A percentile compares a stretch with the other conserved stretches of the same genome.
These are phyloP conservation scores for Platyrinchus mystaceus DNA, from an alignment of 2,797 vertebrate genomes.

Conservation along the genomic window DNA sequence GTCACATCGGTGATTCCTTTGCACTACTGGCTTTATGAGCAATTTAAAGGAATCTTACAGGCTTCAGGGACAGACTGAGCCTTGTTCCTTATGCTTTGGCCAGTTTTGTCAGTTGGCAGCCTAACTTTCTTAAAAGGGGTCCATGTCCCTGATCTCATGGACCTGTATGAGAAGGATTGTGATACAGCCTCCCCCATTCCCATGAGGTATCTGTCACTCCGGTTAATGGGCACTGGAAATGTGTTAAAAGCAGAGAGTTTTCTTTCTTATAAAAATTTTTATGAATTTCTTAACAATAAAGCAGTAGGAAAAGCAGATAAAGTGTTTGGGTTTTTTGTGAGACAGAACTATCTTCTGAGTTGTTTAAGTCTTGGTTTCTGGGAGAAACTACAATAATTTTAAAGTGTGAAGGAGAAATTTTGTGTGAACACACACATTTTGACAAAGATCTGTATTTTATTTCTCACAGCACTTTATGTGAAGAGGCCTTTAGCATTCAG, in stretches of 20 bases:
- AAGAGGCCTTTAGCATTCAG: not conserved
- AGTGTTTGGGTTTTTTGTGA: accelerated
- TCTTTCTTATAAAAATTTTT: not conserved
- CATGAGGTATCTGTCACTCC: not conserved
- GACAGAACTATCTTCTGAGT: not conserved
- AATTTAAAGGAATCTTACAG: not conserved
- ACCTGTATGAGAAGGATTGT: not conserved
- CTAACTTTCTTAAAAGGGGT: not conserved
- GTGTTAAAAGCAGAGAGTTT: accelerated
- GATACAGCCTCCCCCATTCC: not conserved
- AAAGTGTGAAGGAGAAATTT: not conserved
- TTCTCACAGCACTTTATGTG: not conserved
- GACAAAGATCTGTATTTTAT: not conserved
- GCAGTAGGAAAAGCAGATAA: not conserved
- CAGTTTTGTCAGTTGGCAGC: not conserved
- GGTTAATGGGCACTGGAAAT: not conserved
- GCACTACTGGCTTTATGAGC: not conserved
- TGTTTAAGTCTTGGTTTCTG: not conserved
- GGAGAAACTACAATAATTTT: not conserved
- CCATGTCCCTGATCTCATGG: not conserved
- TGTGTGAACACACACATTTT: not conserved
- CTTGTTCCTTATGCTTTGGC: not conserved
- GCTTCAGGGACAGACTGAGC: not conserved
- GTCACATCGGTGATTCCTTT: not conserved
- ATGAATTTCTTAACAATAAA: not conserved